Evolutionary conservation across 2,888 invertebrate genomes (phyloP), one percentile per base, ranked within the genome.

Genomic region (Torymus tubicola): DNA sequence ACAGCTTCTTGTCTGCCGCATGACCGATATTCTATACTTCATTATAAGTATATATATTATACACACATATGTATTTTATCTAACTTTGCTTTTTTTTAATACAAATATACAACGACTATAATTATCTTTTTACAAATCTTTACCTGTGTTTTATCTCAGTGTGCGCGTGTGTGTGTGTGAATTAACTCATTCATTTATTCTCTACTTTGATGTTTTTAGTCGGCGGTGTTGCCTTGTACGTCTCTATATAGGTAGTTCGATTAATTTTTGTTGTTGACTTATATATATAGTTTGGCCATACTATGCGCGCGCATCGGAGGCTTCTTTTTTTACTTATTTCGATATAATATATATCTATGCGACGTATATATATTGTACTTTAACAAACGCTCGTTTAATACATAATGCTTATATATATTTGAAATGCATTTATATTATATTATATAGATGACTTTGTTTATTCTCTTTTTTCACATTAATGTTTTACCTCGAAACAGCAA

Each of bases 1-100:
- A 18, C 61, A 52, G 70, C 74, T 80, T 74, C 14, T 74, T 70
- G 70, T 65, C 65, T 75, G 31, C 53, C 75, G 80, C 80, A 80
- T 80, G 80, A 68, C 31, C 13, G 68, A 74, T 69, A 74, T 68
- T 55, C 55, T 73, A 52, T 61, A 58, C 42, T 63, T 70, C 52
- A 60, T 72, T 65, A 50, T 42, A 65, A 31, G 21, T 31, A 42
- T 60, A 42, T 60, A 52, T 61, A 11, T 60, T 58, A 42, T 42
- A 42, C 42, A 42, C 5, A 42, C 31, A 58, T 52, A 64, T n/a
- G 57, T 64, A 70, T 69, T 52, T 63, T 63, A 24, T 78, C 50
- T 61, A 55, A 57, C 60, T 61, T 63, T 69, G 73, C 79, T 79
- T 72, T 71, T 4, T 68, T 64, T 42, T 68, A 21, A 63, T 53